Percentiles rank a stretch among this genome's conserved stretches.
phyloP scores from a whole-genome alignment of 2,888 invertebrate species.

The Leptopilina drosophilae region DNA sequence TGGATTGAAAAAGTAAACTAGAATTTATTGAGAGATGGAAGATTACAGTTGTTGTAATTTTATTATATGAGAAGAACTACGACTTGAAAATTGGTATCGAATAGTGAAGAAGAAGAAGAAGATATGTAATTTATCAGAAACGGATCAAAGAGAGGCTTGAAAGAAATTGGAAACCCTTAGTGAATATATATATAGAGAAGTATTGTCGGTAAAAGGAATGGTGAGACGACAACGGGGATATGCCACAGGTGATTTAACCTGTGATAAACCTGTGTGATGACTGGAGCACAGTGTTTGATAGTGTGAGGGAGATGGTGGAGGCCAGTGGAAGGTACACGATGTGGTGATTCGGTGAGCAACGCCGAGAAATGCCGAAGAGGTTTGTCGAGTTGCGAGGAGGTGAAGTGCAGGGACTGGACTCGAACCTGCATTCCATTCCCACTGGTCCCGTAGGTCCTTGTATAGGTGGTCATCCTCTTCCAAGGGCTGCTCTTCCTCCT shows the following conservation, averaged over 20 bases:
- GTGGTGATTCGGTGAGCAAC: constrained; percentile 65
- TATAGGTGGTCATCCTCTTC: constrained; percentile 70
- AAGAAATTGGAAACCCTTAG: constrained; percentile 44
- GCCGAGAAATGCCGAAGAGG: constrained; percentile 61
- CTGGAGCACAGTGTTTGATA: constrained; percentile 46
- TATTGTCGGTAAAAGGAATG: constrained; percentile 41
- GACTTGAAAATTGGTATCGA: constrained; percentile 7
- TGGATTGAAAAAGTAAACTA: background rate
- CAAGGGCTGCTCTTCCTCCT: constrained; percentile 50
- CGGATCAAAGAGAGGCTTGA: constrained; percentile 6
- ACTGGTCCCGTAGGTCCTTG: constrained; percentile 75
- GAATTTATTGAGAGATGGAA: background rate
- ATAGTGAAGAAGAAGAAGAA: constrained; percentile 3
- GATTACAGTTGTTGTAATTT: background rate
- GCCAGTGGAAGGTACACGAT: constrained; percentile 58
- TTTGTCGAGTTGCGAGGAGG: constrained; percentile 63
- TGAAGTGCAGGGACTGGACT: constrained; percentile 70
- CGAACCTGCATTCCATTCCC: constrained; percentile 77
- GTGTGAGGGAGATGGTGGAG: constrained; percentile 55
- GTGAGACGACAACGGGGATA: constrained; percentile 43
- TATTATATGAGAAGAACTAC: no score
- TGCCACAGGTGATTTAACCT: constrained; percentile 45
- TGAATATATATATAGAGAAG: background rate
- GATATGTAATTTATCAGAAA: constrained; percentile 26
- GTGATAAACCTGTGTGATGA: constrained; percentile 46